These are phyloP conservation scores for Macrochelys suwanniensis DNA, from an alignment of 2,797 vertebrate genomes.

Conservation along the genomic window DNA sequence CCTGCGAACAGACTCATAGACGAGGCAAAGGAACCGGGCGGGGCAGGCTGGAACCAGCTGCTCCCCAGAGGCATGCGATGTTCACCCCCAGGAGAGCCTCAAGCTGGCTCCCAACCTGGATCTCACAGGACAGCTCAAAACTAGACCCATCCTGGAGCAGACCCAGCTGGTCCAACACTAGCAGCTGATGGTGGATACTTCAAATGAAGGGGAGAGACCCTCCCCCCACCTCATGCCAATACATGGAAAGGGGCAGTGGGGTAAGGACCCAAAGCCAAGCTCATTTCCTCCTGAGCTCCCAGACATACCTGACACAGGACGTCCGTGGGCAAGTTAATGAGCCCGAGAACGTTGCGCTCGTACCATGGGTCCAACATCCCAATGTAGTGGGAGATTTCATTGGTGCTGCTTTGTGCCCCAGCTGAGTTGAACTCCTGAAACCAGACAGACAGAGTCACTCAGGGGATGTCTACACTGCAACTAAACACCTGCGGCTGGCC, in stretches of 20 bases:
- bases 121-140: neutral
- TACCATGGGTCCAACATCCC: conserved; percentile 99
- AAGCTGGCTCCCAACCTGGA: neutral
- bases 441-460: neutral
- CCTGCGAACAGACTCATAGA: neutral
- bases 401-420: conserved; percentile 88
- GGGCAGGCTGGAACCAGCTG: neutral
- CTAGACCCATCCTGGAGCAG: accelerated
- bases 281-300: neutral
- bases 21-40: neutral
- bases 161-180: neutral
- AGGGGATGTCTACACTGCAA: neutral
- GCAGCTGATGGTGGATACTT: neutral
- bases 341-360: conserved; percentile 92
- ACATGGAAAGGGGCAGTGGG: accelerated
- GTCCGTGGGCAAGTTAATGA: conserved; percentile 90
- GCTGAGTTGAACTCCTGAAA: conserved; percentile 59
- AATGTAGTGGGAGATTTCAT: conserved; percentile 93
- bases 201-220: neutral
- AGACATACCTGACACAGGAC: conserved; percentile 92
- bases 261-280: accelerated
- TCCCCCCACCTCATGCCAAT: accelerated
- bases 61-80: neutral
- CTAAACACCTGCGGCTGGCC: neutral
- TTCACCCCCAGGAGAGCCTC: neutral